Base-by-base conservation (phyloP, 1,140 invertebrate species). In the Trypoxylus dichotomus region DNA sequence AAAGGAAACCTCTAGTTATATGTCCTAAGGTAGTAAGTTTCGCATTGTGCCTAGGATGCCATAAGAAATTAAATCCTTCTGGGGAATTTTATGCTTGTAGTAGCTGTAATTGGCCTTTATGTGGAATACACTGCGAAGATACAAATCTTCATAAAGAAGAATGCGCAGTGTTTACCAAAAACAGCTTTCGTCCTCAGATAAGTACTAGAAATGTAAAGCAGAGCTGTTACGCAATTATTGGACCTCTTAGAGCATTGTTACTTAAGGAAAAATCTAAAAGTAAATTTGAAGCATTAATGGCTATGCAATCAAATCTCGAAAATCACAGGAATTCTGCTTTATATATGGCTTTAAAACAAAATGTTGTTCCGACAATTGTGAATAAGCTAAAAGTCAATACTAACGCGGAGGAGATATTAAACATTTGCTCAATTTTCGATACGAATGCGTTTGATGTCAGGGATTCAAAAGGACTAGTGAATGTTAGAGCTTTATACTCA, bases 391-490 rank as follows among this genome's bases (percentile, higher is more conserved):
- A 88, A 6, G 74, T 92, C 43, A 81, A 87, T 79, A 86, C 87
- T 2, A 80, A 88, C 15, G 84, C 89, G 29, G 91, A 93, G n/a
- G 88, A 91, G 83, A 82, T 90, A 29, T 86, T 92, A 58, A 90
- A 85, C 29, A 89, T 90, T 0, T 91, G 91, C 80, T 89, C 88
- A 74, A 89, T 90, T 32, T 88, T 94, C 79, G 92, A 94, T 82
- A 92, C 93, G 1, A 94, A 94, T 81, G 92, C 93, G 7, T 94
- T 93, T 80, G 93, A 94, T 87, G 91, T 92, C 47, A 85, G 88
- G 29, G 43, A 78, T 19, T 86, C 86, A 41, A 85, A 85, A 76
- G 79, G 79, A 2, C 63, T 77, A 54, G 87, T 89, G 32, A 90
- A 89, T 81, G 85, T 92, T 37, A 88, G 92, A 78, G 94, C 92